Evolutionary conservation across 2,797 vertebrate species (phyloP).

Genomic region (Muscicapa striata): DNA sequence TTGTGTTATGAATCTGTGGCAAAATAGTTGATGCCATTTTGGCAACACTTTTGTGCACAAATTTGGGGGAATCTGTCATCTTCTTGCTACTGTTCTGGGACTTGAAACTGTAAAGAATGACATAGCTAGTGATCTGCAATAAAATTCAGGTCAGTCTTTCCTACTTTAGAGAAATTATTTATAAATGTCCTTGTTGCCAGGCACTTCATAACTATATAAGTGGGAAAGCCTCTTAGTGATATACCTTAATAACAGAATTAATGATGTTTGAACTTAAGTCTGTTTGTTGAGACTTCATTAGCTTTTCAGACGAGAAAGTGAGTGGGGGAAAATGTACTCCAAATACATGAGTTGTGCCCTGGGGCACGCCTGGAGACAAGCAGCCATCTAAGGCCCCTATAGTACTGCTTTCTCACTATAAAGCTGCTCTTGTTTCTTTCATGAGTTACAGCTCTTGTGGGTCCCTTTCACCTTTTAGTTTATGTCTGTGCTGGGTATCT

Average conservation of each 20-base stretch:
- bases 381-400: neutral
- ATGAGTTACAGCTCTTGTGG: neutral
- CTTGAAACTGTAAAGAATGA: conserved; percentile 12
- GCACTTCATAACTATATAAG: conserved; percentile 52
- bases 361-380: neutral
- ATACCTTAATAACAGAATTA: conserved; percentile 67
- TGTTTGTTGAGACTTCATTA: conserved; percentile 68
- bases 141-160: conserved; percentile 45
- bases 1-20: neutral
- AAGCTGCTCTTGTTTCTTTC: neutral
- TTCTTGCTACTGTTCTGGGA: neutral
- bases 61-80: neutral
- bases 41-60: neutral
- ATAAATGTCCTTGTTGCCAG: conserved; percentile 64
- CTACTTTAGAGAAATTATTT: conserved; percentile 56
- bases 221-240: conserved; percentile 55
- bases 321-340: neutral
- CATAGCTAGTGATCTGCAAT: conserved; percentile 26
- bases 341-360: neutral
- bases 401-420: neutral
- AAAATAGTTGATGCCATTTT: neutral
- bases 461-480: neutral
- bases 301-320: conserved; percentile 5
- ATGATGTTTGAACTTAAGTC: conserved; percentile 62
- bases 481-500: neutral